Evolutionary conservation across 2,113 vertebrate species (phyloP), one percentile per base, ranked within the genome.

Genomic region (Pedionomus torquatus): DNA sequence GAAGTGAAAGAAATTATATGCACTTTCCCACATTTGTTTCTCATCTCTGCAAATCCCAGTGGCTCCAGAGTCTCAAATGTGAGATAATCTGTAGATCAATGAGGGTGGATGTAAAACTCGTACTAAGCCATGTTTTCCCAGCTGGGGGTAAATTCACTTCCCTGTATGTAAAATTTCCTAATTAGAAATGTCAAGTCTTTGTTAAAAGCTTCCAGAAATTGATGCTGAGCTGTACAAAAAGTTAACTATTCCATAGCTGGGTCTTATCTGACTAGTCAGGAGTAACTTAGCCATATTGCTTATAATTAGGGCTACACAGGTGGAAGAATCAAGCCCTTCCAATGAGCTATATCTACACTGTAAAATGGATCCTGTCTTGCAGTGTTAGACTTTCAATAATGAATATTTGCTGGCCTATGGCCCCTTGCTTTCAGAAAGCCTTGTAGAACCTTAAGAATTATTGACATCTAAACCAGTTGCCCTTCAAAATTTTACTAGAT

Each of bases 21-120:
- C 95, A 98, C 96, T 98, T 99, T 99, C 98, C 98, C 98, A 98
- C 98, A 98, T 98, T 98, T 98, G 95, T 97, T 98, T 98, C 95
- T 96, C 97, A 97, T 98, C 97, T 97, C 88, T 87, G 77, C 54
- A 81, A 95, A 97, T 98, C 98, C 97, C 98, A 97, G 96, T 98
- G 98, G 97, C 97, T 98, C 96, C 98, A 97, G 93, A 94, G 97
- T 98, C 98, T 98, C 98, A 97, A 98, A 99, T 88, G 97, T 97
- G 98, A 98, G 98, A 98, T 99, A 99, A 99, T 99, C 98, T 99
- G 98, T 92, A 98, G 99, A 99, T 99, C 99, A 99, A 99, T 99
- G 98, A 98, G 94, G 95, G 98, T 94, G 97, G 98, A 99, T 99
- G 99, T 99, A 99, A 99, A 99, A 99, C 98, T 99, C 98, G 97